Percentiles rank a stretch among this genome's conserved stretches.
These are phyloP conservation scores for Philopotamus ludificatus DNA, from an alignment of 1,140 invertebrate species.

Conservation along the genomic window DNA sequence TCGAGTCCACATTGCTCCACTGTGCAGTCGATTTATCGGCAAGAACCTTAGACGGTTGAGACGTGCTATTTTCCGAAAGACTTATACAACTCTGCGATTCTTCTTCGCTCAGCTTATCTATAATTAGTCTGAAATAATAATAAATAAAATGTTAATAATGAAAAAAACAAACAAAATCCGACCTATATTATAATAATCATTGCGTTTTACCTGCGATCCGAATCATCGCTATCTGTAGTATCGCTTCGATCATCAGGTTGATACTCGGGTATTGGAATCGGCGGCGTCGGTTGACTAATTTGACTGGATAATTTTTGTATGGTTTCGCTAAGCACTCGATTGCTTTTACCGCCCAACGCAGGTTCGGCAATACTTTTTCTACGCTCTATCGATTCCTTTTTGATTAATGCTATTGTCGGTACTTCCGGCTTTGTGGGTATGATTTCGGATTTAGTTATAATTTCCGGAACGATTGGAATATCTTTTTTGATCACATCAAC, in stretches of 20 bases:
- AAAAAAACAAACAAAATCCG: not conserved
- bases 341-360: conserved; percentile 51
- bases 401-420: not conserved
- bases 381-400: conserved; percentile 31
- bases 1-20: conserved; percentile 52
- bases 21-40: conserved; percentile 48
- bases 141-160: not conserved
- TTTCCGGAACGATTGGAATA: not conserved
- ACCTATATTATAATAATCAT: not conserved
- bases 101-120: conserved; percentile 53
- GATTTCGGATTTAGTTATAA: not conserved
- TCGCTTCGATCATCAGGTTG: conserved; percentile 51
- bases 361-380: conserved; percentile 37
- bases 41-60: conserved; percentile 44
- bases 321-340: conserved; percentile 60
- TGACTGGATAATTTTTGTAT: conserved; percentile 60
- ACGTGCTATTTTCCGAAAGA: conserved; percentile 31
- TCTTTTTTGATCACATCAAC: not conserved
- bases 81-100: conserved; percentile 43
- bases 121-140: conserved; percentile 48
- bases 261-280: conserved; percentile 47
- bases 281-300: conserved; percentile 51
- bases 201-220: conserved; percentile 63
- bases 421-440: not conserved
- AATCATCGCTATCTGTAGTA: conserved; percentile 69